A percentile compares a stretch with the other conserved stretches of the same genome.
Conservation (phyloP, 2,888 invertebrate species). For the Ypsolopha sequella region DNA sequence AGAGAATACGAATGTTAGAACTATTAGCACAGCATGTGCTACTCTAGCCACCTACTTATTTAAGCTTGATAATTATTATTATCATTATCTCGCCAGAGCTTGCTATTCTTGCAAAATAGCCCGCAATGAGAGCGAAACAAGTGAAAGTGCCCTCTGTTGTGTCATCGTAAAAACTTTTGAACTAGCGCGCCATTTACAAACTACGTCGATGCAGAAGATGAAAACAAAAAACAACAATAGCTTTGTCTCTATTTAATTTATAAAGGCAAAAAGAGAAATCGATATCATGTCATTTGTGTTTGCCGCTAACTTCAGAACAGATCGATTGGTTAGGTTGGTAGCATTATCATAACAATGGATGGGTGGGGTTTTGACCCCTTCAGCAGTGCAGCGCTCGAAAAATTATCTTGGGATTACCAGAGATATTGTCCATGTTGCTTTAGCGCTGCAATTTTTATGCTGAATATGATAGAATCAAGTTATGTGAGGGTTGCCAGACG, state of each 20-base stretch:
- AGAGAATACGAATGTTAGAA: too few relatives aligned
- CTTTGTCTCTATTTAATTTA: conserved; percentile 20
- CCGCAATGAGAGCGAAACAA: conserved; percentile 19
- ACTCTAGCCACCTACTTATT: not conserved
- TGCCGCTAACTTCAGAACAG: conserved; percentile 41
- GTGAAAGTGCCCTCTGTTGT: conserved; percentile 28
- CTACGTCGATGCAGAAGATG: conserved; percentile 10
- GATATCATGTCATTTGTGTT: conserved; percentile 16
- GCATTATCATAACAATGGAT: conserved; percentile 68
- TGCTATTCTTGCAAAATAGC: conserved; percentile 14
- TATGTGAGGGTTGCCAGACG: too few relatives aligned
- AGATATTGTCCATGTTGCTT: conserved; percentile 5
- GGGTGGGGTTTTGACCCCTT: conserved; percentile 28
- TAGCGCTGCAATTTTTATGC: conserved; percentile 24
- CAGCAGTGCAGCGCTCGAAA: conserved; percentile 34
- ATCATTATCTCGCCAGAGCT: not conserved
- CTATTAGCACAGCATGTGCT: too few relatives aligned
- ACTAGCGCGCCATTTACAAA: conserved; percentile 8
- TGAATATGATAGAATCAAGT: conserved; percentile 4
- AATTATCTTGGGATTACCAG: too few relatives aligned
- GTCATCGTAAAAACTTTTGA: conserved; percentile 22
- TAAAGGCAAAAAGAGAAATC: conserved; percentile 21
- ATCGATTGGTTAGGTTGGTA: conserved; percentile 59
- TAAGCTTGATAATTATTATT: not conserved
- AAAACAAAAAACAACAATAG: conserved; percentile 14